Evolutionary conservation across 2,797 vertebrate genomes (phyloP), one percentile per base, ranked within the genome.

Genomic region (Bucorvus abyssinicus): DNA sequence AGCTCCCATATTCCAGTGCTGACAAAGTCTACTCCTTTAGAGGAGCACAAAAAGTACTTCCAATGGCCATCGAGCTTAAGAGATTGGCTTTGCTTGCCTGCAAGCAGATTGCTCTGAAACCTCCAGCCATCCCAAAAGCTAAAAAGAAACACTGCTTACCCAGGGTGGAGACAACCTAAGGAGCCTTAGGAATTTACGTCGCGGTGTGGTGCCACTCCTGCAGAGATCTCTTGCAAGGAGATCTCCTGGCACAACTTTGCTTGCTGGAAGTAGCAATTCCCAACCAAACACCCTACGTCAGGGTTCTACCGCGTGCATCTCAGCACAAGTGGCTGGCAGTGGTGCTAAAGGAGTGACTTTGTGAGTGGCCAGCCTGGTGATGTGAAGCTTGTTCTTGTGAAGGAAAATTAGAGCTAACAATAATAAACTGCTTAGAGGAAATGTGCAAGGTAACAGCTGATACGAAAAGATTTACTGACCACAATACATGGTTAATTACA

Each of bases 391-490:
- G 12, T 71, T 81, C 29, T 42, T 74, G 64, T 77, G 80, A 71
- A 82, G 56, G 74, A 93, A 96, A 93, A 71, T 47, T 24, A 34
- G 84, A 90, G 67, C 64, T 22, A 94, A 60, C 34, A 70, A n/a
- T 57, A 93, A 59, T 15, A 68, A 94, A 80, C n/a, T 89, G 38
- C 89, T 80, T 63, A 78, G 84, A 67, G 78, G 75, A 89, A 90
- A 85, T 47, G 65, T 70, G 73, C 55, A 84, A 76, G 55, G 69
- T 85, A 95, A 89, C 50, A 92, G 71, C 87, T 81, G 87, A 69
- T 87, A 52, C 32, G 21, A 77, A 80, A 90, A 94, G 93, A 94
- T 95, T 91, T 92, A 95, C 38, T 88, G 89, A 52, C 84, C 40
- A 12, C 92, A 89, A 77, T 71, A 40, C 18, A 13, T 30, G 32